A percentile compares a stretch with the other conserved stretches of the same genome.
phyloP scores from a whole-genome alignment of 1,140 invertebrate species.

The Zaprionus capensis region DNA sequence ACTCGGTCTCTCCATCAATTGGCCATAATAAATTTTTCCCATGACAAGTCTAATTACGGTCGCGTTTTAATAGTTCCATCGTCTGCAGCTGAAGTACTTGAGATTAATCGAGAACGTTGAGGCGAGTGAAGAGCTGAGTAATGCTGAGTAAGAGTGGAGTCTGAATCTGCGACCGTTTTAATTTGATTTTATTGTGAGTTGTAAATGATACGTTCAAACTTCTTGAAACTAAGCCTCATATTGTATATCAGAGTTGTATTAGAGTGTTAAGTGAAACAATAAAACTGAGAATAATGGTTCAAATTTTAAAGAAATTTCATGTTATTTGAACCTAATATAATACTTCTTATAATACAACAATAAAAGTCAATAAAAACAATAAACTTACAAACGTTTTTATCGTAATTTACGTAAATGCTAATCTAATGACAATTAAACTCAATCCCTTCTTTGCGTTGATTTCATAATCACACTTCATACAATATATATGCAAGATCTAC shows the following conservation, averaged over 20 bases:
- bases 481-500: neutral
- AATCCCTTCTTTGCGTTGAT: neutral
- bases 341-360: too few relatives aligned
- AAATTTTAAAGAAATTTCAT: too few relatives aligned
- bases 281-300: neutral
- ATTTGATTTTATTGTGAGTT: neutral
- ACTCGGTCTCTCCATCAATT: slow-evolving; percentile 38
- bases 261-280: neutral
- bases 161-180: neutral
- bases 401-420: too few relatives aligned
- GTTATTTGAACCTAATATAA: too few relatives aligned
- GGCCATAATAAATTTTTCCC: slow-evolving; percentile 62
- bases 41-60: slow-evolving; percentile 70
- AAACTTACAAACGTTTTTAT: too few relatives aligned
- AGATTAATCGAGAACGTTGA: slow-evolving; percentile 25
- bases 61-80: slow-evolving; percentile 13
- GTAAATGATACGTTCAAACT: neutral
- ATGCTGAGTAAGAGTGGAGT: neutral
- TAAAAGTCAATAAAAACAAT: too few relatives aligned
- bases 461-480: slow-evolving; percentile 38
- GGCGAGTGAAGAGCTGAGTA: neutral
- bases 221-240: neutral
- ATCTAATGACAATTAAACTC: slow-evolving; percentile 1
- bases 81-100: neutral
- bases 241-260: neutral